Conservation (phyloP, 2,888 invertebrate genomes). For the Pachycephus smyrnensis region DNA sequence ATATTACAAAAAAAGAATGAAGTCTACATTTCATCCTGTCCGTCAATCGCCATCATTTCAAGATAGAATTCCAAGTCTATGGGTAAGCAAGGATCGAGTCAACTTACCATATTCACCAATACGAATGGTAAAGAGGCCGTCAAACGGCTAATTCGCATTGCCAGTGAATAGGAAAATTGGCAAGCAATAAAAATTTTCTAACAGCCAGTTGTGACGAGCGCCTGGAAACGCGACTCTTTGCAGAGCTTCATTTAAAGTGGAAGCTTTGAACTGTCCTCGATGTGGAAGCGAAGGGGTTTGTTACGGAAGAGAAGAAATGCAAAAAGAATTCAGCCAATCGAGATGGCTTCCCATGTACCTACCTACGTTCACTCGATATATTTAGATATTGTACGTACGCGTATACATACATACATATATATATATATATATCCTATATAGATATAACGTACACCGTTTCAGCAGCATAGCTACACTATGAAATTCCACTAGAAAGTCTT, state of each 20-base stretch:
- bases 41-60: background rate
- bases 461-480: background rate
- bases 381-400: no score
- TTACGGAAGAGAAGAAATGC: constrained; percentile 16
- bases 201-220: background rate
- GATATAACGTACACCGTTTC: background rate
- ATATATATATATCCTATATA: no score
- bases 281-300: constrained; percentile 25
- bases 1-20: background rate
- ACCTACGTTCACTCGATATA: background rate
- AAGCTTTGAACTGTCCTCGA: constrained; percentile 33
- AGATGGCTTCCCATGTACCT: background rate
- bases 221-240: background rate
- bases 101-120: background rate
- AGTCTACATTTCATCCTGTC: background rate
- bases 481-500: background rate
- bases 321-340: background rate
- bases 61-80: background rate
- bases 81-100: background rate
- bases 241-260: constrained; percentile 30
- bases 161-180: background rate
- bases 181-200: background rate
- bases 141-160: background rate
- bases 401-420: no score
- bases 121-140: background rate